Evolutionary conservation across 1,140 invertebrate genomes (phyloP), one percentile per base, ranked within the genome.

Genomic region (Drosophila subobscura): DNA sequence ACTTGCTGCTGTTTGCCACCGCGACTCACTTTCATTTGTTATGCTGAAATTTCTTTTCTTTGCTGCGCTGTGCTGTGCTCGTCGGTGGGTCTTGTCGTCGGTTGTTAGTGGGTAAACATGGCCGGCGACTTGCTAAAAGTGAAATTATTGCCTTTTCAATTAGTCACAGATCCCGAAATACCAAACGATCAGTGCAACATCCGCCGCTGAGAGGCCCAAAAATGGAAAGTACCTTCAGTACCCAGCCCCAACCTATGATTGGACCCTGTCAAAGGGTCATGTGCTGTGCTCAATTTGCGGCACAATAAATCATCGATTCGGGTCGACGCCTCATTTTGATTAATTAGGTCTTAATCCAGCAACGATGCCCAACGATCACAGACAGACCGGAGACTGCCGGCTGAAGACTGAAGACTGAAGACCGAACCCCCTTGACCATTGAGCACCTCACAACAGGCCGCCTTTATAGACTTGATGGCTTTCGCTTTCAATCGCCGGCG

Each of bases 21-120:
- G 51, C 71, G 78, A 63, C 79, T 83, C 84, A 86, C 83, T 86
- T 86, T 86, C 83, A 86, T 86, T 86, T 88, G 58, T 77, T 85
- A 77, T 71, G 59, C 59, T 55, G 56, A 52, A 77, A 58, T 86
- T 88, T 78, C 83, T 86, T 81, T 85, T 81, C 70, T 45, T 59
- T 20, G 16, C n/a, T n/a, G n/a, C n/a, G n/a, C n/a, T n/a, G n/a
- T 52, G 3, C 33, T 37, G 29, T 33, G 29, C 7, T 33, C 29
- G 29, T 44, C 60, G 47, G 16, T 20, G 70, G 58, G 65, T 53
- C 58, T 71, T 33, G 33, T 4, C 10, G 25, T 57, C 58, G 74
- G 47, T 25, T 71, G 58, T 50, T 79, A 56, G 47, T 47, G 60
- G 58, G 59, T 59, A 85, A 84, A 84, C 80, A 84, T n/a, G 33